These are phyloP conservation scores for Forpus xanthops DNA, from an alignment of 2,797 vertebrate species.

Conservation along the genomic window DNA sequence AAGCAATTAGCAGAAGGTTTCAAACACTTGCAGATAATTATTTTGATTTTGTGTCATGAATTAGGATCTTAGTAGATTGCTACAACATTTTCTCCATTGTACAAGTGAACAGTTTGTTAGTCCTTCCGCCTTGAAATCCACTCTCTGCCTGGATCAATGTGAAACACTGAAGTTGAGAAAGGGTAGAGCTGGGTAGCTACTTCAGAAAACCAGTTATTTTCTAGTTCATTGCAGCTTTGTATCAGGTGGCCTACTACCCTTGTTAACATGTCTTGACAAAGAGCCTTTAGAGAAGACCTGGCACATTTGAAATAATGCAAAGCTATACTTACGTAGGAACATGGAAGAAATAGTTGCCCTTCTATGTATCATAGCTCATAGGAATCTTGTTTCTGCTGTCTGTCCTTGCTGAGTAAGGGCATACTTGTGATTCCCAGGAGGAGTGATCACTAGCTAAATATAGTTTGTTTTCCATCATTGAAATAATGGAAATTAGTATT, in stretches of 20 bases:
- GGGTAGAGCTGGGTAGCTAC: not conserved
- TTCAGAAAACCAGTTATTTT: not conserved
- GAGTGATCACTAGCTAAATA: not conserved
- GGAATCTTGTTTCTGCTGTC: not conserved
- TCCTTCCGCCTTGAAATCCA: not conserved
- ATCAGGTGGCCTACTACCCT: not conserved
- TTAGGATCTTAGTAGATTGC: not conserved
- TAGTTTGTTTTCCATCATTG: not conserved
- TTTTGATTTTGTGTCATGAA: not conserved
- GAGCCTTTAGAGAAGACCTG: not conserved
- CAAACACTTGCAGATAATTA: not conserved
- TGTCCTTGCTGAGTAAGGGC: not conserved
- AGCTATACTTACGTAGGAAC: not conserved
- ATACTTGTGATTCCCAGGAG: not conserved
- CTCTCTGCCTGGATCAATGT: not conserved
- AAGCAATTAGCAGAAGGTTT: not conserved
- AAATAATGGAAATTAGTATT: not conserved
- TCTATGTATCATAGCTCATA: not conserved
- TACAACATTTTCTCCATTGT: not conserved
- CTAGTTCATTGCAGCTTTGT: not conserved
- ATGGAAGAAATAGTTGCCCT: not conserved
- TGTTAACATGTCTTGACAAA: not conserved
- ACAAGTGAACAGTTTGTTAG: not conserved
- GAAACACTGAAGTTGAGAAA: not conserved
- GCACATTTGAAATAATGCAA: not conserved